These are phyloP conservation scores for Caranx ignobilis DNA, from an alignment of 2,113 vertebrate genomes.

Conservation along the genomic window DNA sequence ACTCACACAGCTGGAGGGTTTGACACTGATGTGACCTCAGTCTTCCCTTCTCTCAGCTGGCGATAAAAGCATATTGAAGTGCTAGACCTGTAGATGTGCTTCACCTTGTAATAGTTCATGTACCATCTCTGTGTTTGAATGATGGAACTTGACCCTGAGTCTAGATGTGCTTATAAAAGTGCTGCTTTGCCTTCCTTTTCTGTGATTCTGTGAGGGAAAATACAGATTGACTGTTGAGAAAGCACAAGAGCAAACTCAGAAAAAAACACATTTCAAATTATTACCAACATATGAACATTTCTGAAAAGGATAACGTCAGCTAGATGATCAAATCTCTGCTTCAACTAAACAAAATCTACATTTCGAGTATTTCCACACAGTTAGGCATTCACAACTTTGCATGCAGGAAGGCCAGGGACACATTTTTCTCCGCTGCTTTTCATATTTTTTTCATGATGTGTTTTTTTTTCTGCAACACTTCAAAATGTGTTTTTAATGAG, in stretches of 20 bases:
- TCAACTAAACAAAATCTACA: conserved; percentile 17
- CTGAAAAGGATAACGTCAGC: not conserved
- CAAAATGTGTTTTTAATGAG: conserved; percentile 55
- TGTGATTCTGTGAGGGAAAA: conserved; percentile 2
- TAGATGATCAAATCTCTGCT: conserved; percentile 13
- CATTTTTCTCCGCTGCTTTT: not conserved
- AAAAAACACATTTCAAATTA: not conserved
- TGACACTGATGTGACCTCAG: conserved; percentile 15
- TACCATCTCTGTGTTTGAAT: conserved; percentile 25
- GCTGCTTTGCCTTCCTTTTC: conserved; percentile 18
- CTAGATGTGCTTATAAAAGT: not conserved
- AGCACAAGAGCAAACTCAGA: not conserved
- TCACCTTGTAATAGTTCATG: conserved; percentile 24
- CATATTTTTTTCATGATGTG: conserved; percentile 12
- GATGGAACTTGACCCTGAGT: conserved; percentile 28
- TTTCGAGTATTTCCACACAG: conserved; percentile 15
- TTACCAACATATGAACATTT: not conserved
- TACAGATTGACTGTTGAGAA: not conserved
- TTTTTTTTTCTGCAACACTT: conserved; percentile 19
- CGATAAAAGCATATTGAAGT: conserved; percentile 39
- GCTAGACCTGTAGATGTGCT: conserved; percentile 17
- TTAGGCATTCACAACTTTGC: conserved; percentile 26
- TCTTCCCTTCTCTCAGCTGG: conserved; percentile 11
- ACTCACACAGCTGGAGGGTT: conserved; percentile 33
- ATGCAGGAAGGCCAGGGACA: not conserved